phyloP scores from a whole-genome alignment of 1,140 invertebrate genomes.

The Tenebrio molitor region DNA sequence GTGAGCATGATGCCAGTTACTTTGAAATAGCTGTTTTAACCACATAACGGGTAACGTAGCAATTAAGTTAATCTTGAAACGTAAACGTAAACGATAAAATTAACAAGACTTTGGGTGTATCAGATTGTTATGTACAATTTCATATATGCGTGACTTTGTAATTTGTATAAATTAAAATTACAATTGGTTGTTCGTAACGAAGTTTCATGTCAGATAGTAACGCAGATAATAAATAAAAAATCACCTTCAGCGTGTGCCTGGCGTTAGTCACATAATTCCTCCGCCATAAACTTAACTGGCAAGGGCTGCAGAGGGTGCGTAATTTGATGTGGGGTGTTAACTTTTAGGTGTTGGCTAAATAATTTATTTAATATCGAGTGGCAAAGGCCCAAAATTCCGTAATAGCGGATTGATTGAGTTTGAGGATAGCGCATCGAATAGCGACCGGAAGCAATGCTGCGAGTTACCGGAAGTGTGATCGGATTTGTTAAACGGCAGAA shows the following conservation, averaged over 20 bases:
- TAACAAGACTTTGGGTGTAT: slow-evolving; percentile 34
- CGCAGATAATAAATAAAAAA: slow-evolving; percentile 14
- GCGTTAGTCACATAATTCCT: no score
- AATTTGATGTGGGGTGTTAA: slow-evolving; percentile 15
- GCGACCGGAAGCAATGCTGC: slow-evolving; percentile 46
- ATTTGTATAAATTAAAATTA: slow-evolving; percentile 41
- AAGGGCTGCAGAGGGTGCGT: neutral
- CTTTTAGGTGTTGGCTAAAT: slow-evolving; percentile 18
- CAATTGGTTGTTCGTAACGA: slow-evolving; percentile 21
- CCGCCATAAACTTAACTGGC: no score
- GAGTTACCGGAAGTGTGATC: slow-evolving; percentile 58
- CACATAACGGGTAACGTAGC: neutral
- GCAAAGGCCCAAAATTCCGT: slow-evolving; percentile 9
- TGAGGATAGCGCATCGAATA: slow-evolving; percentile 25
- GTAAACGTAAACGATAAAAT: slow-evolving; percentile 29
- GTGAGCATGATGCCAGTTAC: neutral
- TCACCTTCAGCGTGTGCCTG: neutral
- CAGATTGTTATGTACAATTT: slow-evolving; percentile 26
- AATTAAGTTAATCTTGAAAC: slow-evolving; percentile 23
- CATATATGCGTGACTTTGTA: slow-evolving; percentile 41
- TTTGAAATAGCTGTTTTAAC: slow-evolving; percentile 3
- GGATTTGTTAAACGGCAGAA: slow-evolving; percentile 59
- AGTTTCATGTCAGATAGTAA: slow-evolving; percentile 22
- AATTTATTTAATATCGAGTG: slow-evolving; percentile 25
- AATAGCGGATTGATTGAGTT: slow-evolving; percentile 42